These are phyloP conservation scores for Eretmocerus hayati DNA, from an alignment of 2,888 invertebrate species.

Conservation along the genomic window DNA sequence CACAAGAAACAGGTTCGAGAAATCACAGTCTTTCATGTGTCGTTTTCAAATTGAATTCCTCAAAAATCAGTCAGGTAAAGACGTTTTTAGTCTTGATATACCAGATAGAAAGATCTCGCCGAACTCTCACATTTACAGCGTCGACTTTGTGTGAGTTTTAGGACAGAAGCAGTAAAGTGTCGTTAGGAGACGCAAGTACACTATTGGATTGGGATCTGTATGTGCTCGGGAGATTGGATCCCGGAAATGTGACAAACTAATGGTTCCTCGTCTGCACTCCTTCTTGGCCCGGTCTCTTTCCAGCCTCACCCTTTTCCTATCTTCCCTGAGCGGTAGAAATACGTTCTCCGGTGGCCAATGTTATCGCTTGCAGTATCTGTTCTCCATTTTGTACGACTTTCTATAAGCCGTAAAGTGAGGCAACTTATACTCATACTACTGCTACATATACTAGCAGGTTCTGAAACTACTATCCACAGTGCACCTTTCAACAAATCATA, in stretches of 20 bases:
- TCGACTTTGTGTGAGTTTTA: not conserved
- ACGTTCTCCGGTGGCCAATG: conserved; percentile 36
- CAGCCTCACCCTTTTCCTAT: not conserved
- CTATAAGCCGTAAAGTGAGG: too few species aligned
- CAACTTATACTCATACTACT: too few species aligned
- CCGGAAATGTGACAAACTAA: conserved; percentile 45
- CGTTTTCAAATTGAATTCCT: too few species aligned
- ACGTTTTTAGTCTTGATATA: too few species aligned
- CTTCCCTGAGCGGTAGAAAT: conserved; percentile 30
- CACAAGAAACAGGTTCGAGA: too few species aligned
- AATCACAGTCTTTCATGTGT: too few species aligned
- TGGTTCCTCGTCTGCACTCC: conserved; percentile 31
- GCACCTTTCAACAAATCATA: too few species aligned
- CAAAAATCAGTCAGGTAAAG: too few species aligned
- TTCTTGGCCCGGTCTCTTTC: conserved; percentile 6
- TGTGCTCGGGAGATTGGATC: conserved; percentile 38
- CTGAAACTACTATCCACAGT: too few species aligned
- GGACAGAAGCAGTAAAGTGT: conserved; percentile 19
- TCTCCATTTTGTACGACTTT: conserved; percentile 22
- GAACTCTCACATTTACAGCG: not conserved
- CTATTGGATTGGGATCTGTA: conserved; percentile 6
- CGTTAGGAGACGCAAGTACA: conserved; percentile 10
- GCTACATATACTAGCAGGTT: too few species aligned
- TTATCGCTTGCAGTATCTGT: conserved; percentile 36
- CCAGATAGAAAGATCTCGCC: too few species aligned